phyloP scores from a whole-genome alignment of 2,797 vertebrate genomes.

The Scyliorhinus canicula region DNA sequence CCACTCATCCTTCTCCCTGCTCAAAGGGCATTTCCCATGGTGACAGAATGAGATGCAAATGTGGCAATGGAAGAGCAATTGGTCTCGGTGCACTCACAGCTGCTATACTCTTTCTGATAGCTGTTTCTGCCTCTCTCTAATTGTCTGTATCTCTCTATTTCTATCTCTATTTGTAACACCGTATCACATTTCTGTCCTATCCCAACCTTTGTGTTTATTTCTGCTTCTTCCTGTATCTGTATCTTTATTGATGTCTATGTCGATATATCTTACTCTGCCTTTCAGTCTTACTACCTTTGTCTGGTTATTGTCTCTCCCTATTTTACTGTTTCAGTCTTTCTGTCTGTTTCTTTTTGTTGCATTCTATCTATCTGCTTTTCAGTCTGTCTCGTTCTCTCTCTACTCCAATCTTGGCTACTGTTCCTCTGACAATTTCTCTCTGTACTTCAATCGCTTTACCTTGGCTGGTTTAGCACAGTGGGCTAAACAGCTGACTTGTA shows the following conservation, averaged over 20 bases:
- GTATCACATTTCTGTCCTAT: background rate
- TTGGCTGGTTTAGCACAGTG: no score
- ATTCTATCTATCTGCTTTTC: no score
- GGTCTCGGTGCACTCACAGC: background rate
- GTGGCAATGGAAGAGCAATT: background rate
- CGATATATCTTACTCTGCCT: background rate
- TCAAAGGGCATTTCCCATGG: background rate
- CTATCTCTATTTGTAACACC: background rate
- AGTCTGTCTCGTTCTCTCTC: no score
- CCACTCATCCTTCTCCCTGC: no score
- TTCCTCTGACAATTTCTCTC: no score
- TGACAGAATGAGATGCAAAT: background rate
- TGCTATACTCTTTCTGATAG: background rate
- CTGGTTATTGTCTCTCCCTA: no score
- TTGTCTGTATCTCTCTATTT: background rate
- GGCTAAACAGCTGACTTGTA: no score
- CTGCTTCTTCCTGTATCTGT: background rate
- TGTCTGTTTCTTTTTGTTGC: no score
- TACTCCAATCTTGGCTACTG: no score
- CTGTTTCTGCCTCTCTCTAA: background rate
- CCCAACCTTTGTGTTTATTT: background rate
- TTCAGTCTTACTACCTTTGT: background rate
- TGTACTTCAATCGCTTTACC: no score
- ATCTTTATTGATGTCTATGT: background rate
- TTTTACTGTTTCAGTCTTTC: no score